Evolutionary conservation across 2,113 vertebrate genomes (phyloP).

Genomic region (Pseudopodoces humilis): DNA sequence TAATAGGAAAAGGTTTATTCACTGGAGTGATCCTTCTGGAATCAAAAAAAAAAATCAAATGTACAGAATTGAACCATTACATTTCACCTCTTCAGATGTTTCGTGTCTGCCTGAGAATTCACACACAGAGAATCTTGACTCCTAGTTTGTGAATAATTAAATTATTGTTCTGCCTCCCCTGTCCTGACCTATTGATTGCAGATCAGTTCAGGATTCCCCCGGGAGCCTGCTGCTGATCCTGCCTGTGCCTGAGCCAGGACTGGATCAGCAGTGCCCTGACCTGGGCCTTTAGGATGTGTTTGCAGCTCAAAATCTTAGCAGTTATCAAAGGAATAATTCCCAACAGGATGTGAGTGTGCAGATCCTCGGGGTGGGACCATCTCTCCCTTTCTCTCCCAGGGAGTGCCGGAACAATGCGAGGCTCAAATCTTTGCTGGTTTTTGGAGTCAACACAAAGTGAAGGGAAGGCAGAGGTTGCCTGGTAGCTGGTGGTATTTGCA

Average conservation of each 20-base stretch:
- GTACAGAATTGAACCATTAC: not conserved
- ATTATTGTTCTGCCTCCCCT: not conserved
- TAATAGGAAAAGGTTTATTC: not conserved
- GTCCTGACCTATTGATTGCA: not conserved
- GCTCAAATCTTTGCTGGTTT: not conserved
- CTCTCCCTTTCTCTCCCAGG: not conserved
- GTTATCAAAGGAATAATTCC: not conserved
- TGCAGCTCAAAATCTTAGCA: not conserved
- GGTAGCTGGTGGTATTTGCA: not conserved
- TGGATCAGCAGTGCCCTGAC: not conserved
- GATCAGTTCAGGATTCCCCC: not conserved
- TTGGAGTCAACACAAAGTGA: not conserved
- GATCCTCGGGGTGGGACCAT: not conserved
- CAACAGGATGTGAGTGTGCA: not conserved
- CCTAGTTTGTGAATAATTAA: not conserved
- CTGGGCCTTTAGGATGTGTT: not conserved
- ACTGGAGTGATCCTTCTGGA: not conserved
- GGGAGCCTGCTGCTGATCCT: not conserved
- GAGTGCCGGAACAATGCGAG: accelerated
- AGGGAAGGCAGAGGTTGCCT: not conserved
- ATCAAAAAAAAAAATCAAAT: not conserved
- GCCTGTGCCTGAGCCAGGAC: not conserved
- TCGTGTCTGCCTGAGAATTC: not conserved
- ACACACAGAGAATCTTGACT: not conserved
- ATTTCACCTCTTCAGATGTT: not conserved